Conservation (phyloP, 2,888 invertebrate species). For the Blera fallax region DNA sequence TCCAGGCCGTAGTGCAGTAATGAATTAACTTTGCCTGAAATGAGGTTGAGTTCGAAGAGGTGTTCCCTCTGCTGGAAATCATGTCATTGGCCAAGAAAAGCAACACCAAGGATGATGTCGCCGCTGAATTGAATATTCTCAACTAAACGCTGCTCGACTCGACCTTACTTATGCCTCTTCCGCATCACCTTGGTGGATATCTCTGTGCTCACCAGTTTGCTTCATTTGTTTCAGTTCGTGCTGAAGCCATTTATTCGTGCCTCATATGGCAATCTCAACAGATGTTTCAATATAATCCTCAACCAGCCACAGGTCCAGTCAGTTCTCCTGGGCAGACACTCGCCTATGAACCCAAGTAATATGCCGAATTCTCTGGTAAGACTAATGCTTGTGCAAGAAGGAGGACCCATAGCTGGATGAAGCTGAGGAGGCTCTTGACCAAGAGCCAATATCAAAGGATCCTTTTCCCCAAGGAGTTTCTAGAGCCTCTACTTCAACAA, state of each 20-base stretch:
- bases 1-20: slow-evolving; percentile 93
- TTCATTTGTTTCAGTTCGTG: slow-evolving; percentile 92
- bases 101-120: slow-evolving; percentile 92
- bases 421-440: slow-evolving; percentile 86
- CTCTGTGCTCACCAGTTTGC: slow-evolving; percentile 91
- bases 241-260: slow-evolving; percentile 87
- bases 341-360: slow-evolving; percentile 90
- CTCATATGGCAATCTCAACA: slow-evolving; percentile 88
- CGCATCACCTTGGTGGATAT: slow-evolving; percentile 97
- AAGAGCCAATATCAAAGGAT: slow-evolving; percentile 93
- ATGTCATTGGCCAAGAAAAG: slow-evolving; percentile 94
- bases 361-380: slow-evolving; percentile 83
- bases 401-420: slow-evolving; percentile 85
- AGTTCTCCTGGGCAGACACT: slow-evolving; percentile 86
- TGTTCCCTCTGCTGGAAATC: slow-evolving; percentile 97
- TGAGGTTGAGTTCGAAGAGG: slow-evolving; percentile 97
- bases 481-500: slow-evolving; percentile 99
- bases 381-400: slow-evolving; percentile 74
- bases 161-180: slow-evolving; percentile 95
- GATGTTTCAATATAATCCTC: slow-evolving; percentile 97
- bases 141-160: slow-evolving; percentile 91
- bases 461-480: slow-evolving; percentile 99
- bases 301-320: slow-evolving; percentile 92
- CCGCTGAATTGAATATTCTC: slow-evolving; percentile 85
- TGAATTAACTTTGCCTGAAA: slow-evolving; percentile 97